Conservation (phyloP, 2,113 vertebrate species). For the Jaculus jaculus region DNA sequence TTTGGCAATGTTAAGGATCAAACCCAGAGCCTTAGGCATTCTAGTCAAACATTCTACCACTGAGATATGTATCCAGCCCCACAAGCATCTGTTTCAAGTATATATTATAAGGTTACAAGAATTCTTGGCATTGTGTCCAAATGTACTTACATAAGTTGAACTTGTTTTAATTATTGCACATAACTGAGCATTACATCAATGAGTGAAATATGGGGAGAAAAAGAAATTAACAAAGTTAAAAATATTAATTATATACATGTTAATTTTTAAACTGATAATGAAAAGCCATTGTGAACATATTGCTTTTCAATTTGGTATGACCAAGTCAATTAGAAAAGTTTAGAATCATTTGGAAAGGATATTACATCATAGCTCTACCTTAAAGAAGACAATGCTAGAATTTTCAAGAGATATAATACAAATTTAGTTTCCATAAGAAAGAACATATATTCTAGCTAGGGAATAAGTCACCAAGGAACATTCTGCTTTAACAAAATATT, state of each 20-base stretch:
- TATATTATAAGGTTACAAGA: neutral
- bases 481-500: constrained; percentile 9
- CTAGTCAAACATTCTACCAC: neutral
- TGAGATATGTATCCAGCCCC: neutral
- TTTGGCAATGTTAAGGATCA: too few relatives aligned
- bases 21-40: neutral
- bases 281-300: neutral
- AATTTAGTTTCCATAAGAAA: neutral
- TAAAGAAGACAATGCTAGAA: neutral
- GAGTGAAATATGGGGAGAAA: neutral
- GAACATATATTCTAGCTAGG: neutral
- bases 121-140: neutral
- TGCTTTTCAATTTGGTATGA: neutral
- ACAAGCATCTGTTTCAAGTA: neutral
- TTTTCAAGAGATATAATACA: neutral
- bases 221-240: neutral
- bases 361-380: neutral
- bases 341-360: neutral
- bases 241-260: neutral
- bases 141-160: neutral
- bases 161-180: neutral
- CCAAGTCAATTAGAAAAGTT: neutral
- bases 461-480: neutral
- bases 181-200: neutral
- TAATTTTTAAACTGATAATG: neutral